Conservation (phyloP, 2,888 invertebrate species). For the Hydraecia micacea region DNA sequence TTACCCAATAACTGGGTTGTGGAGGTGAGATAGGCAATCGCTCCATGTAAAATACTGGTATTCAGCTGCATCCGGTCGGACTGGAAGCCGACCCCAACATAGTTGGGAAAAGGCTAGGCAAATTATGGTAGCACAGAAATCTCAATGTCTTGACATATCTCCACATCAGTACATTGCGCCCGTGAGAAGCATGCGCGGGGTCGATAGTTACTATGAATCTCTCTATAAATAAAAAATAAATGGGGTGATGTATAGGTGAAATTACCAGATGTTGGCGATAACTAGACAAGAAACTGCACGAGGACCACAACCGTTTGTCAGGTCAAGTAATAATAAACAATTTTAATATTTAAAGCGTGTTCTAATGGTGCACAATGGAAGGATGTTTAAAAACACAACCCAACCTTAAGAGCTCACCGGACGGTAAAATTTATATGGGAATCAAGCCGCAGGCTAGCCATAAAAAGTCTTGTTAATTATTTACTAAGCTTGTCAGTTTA, state of each 20-base stretch:
- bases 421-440: background rate
- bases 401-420: background rate
- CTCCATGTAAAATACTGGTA: too few species aligned
- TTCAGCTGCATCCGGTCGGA: too few species aligned
- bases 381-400: background rate
- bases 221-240: background rate
- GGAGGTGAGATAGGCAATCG: too few species aligned
- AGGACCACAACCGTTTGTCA: background rate
- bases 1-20: too few species aligned
- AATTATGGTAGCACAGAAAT: background rate
- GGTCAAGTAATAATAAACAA: background rate
- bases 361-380: background rate
- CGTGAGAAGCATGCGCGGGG: background rate
- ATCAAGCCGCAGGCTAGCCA: background rate
- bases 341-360: background rate
- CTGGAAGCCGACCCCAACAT: too few species aligned
- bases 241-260: too few species aligned
- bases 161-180: background rate
- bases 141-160: background rate
- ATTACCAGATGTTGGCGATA: too few species aligned
- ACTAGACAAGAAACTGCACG: too few species aligned
- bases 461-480: slow-evolving; percentile 36
- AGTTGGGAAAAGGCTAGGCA: too few species aligned
- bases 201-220: background rate
- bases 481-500: slow-evolving; percentile 8